Evolutionary conservation across 2,113 vertebrate species (phyloP).

Genomic region (Hemibagrus wyckioides): DNA sequence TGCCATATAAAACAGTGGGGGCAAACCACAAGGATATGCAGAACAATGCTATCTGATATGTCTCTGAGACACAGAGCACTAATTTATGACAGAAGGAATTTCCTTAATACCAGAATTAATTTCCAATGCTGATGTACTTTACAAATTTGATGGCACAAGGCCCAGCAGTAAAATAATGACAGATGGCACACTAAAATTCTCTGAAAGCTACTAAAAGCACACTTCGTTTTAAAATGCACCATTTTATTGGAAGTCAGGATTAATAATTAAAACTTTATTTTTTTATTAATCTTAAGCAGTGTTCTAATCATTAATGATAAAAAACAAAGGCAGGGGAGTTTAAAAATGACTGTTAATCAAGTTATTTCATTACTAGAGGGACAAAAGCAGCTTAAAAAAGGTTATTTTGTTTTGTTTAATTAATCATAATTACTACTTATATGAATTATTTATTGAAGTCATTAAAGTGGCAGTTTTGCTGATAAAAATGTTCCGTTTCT

Average conservation of each 20-base stretch:
- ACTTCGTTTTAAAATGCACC: not conserved
- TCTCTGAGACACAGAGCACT: not conserved
- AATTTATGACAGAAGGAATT: slow-evolving; percentile 7
- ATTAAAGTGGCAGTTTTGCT: not conserved
- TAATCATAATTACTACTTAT: not conserved
- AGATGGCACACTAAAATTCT: not conserved
- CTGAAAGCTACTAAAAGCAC: not conserved
- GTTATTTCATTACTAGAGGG: not conserved
- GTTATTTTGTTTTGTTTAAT: not conserved
- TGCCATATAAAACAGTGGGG: not conserved
- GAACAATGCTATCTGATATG: not conserved
- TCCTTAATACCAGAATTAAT: not conserved
- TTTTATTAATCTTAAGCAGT: not conserved
- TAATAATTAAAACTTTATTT: not conserved
- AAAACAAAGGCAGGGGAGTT: not conserved
- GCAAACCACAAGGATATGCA: not conserved
- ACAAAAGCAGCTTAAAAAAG: not conserved
- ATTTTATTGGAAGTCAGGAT: not conserved
- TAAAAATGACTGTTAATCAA: not conserved
- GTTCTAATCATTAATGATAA: not conserved
- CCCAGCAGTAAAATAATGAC: not conserved
- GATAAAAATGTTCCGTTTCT: too few species aligned
- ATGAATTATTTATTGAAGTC: not conserved
- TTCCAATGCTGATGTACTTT: not conserved
- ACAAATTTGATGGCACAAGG: not conserved